Base-by-base conservation (phyloP, 2,888 invertebrate species). In the Quadroppia sp. region DNA sequence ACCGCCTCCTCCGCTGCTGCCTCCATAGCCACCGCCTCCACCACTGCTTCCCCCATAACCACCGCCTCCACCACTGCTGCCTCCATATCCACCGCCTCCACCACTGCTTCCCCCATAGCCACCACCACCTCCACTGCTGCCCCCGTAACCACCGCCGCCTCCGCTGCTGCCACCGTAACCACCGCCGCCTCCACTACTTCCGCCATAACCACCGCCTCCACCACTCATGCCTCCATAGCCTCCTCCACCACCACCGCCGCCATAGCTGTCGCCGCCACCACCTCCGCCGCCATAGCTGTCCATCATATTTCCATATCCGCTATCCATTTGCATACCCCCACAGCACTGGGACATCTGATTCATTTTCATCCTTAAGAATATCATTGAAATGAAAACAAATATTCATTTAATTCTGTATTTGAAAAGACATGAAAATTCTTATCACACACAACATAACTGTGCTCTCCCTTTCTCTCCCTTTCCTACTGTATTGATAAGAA, bases 41-140 rank as follows among this genome's bases (percentile, higher is more conserved):
- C n/a, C n/a, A n/a, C n/a, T n/a, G n/a, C n/a, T n/a, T n/a, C n/a
- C n/a, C n/a, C n/a, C n/a, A n/a, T 80, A 78, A 17, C 80, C 78
- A 25, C 79, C 78, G n/a, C 79, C 78, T 11, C 80, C 76, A 20
- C 67, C 67, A 42, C n/a, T n/a, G n/a, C n/a, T n/a, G n/a, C n/a
- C n/a, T n/a, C n/a, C n/a, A n/a, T n/a, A n/a, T n/a, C n/a, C 64
- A 25, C 64, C 71, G 11, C 53, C 71, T 25, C 71, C 25, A 0
- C 71, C 71, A 17, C 71, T 20, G n/a, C 67, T 30, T 20, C 69
- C 28, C 28, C 64, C 40, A 67, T 50, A n/a, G n/a, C 28, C n/a
- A 30, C 71, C 71, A 7, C 73, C 67, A 30, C 73, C 73, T n/a
- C 73, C 67, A 15, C 71, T 17, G n/a, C 32, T n/a, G 11, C 72